These are phyloP conservation scores for Avahi laniger DNA, from an alignment of 2,797 vertebrate species.

Conservation along the genomic window DNA sequence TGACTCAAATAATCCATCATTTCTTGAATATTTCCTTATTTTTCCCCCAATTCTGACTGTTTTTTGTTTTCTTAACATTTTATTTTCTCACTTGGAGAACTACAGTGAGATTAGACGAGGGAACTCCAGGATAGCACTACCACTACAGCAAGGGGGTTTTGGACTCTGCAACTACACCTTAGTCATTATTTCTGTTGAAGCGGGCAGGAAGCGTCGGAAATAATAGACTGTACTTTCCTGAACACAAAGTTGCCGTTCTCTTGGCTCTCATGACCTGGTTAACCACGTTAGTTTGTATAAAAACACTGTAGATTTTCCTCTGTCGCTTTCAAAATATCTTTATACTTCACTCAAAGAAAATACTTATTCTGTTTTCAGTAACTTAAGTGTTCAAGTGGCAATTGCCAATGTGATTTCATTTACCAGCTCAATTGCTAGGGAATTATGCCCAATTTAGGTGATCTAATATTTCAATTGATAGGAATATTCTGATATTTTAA, in stretches of 20 bases:
- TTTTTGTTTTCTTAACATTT: neutral
- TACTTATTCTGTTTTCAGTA: neutral
- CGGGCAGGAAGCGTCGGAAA: neutral
- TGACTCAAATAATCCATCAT: neutral
- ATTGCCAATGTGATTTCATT: neutral
- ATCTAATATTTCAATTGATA: neutral
- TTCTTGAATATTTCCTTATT: neutral
- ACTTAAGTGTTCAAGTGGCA: neutral
- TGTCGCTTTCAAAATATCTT: neutral
- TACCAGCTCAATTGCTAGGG: neutral
- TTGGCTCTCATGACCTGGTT: neutral
- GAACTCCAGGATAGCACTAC: neutral
- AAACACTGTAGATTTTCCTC: neutral
- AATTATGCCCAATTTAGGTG: neutral
- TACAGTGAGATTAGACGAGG: neutral
- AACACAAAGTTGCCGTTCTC: neutral
- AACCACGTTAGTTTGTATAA: neutral
- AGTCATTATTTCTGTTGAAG: neutral
- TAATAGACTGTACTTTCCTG: neutral
- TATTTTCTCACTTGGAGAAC: neutral
- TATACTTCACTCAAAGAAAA: neutral
- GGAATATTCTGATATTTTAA: neutral
- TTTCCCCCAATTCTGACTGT: neutral
- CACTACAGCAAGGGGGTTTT: neutral
- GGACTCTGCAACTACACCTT: too few species aligned